Base-by-base conservation (phyloP, 2,888 invertebrate species). In the Ennomos fuscantarius region DNA sequence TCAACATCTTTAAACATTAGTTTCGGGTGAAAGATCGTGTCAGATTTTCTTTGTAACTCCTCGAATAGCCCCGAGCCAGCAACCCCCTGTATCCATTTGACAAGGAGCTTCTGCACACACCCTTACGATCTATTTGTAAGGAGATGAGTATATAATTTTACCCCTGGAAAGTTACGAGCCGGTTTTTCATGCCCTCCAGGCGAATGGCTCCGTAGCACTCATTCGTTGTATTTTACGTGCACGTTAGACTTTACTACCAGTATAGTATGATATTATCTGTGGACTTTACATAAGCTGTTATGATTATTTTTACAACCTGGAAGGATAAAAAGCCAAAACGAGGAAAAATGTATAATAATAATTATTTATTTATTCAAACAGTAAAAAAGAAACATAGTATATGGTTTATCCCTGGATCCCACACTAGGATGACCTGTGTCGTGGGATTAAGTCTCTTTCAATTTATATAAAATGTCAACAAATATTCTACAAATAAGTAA, bases 121-220 rank as follows among this genome's bases (percentile, higher is more conserved):
- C 83, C 86, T 85, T 81, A 83, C 81, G 82, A 87, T 87, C 85
- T 86, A 89, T 89, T 89, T 89, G 87, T 87, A 82, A 79, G 75
- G 75, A 84, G 81, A 86, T 85, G 86, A 86, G 84, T 86, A 84
- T 82, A 86, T 88, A 87, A 89, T 87, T 87, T 57, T 78, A 78
- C 79, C 83, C 82, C 81, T 74, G 72, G 74, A 76, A 78, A 81
- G 76, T 72, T 79, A 74, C 76, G 74, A 72, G 71, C 77, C 62
- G 75, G 82, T 83, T 87, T 87, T 86, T 85, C 80, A 78, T 80
- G 72, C 81, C 82, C 83, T 70, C 24, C 34, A 57, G 58, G 49
- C 58, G 36, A 41, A 40, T 15, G 32, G 31, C 40, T 35, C 43
- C 45, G 8, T 32, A 42, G 52, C 34, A 47, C 12, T 46, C 54